phyloP scores from a whole-genome alignment of 1,140 invertebrate genomes.

The Eulimnadia texana region DNA sequence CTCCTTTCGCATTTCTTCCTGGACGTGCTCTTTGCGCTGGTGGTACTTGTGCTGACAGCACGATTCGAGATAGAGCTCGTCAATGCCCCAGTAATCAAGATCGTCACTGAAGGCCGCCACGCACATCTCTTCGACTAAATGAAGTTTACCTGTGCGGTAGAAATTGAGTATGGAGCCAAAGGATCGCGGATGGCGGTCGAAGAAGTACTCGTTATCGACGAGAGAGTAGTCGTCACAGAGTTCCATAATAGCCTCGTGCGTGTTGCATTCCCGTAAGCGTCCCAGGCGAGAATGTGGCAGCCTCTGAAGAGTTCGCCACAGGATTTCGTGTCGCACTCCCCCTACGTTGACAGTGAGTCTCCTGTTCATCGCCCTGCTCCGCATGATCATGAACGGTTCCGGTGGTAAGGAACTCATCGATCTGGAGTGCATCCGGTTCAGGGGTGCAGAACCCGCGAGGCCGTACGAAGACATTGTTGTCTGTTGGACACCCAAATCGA shows the following conservation, averaged over 20 bases:
- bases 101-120: conserved; percentile 95
- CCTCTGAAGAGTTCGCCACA: conserved; percentile 89
- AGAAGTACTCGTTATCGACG: conserved; percentile 96
- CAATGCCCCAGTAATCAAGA: conserved; percentile 94
- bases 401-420: conserved; percentile 80
- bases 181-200: conserved; percentile 92
- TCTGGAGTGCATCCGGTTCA: conserved; percentile 50
- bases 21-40: conserved; percentile 93
- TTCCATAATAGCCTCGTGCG: conserved; percentile 87
- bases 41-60: conserved; percentile 99
- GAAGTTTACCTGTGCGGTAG: conserved; percentile 91
- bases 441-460: background rate
- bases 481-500: background rate
- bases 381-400: conserved; percentile 88
- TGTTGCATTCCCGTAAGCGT: conserved; percentile 80
- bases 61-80: conserved; percentile 91
- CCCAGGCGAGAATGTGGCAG: conserved; percentile 89
- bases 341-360: conserved; percentile 91
- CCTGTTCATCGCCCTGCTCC: conserved; percentile 73
- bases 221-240: conserved; percentile 95
- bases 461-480: background rate
- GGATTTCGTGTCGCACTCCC: conserved; percentile 87
- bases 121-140: conserved; percentile 97
- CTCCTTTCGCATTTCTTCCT: conserved; percentile 97
- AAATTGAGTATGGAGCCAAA: conserved; percentile 97